phyloP scores from a whole-genome alignment of 2,888 invertebrate species.

The Apodemia hepburni region DNA sequence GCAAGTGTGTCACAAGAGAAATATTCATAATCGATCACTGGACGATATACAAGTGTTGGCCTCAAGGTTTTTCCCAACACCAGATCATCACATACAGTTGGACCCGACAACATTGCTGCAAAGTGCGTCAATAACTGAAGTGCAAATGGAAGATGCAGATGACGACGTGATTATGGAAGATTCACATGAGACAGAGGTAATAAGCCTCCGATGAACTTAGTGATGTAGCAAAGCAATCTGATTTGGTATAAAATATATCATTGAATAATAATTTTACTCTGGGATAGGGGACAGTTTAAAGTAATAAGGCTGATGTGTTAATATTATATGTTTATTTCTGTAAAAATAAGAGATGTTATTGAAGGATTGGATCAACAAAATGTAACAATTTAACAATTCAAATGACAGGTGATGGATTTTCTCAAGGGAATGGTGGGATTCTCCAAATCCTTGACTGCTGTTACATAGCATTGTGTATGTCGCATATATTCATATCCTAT shows the following conservation, averaged over 20 bases:
- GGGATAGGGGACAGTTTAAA: no score
- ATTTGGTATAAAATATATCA: background rate
- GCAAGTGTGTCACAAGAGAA: constrained; percentile 88
- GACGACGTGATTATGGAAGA: constrained; percentile 64
- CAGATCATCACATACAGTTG: constrained; percentile 88
- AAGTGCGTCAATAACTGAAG: constrained; percentile 89
- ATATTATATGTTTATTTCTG: no score
- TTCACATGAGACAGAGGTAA: constrained; percentile 70
- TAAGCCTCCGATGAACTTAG: constrained; percentile 32
- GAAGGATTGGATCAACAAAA: no score
- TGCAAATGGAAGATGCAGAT: constrained; percentile 89
- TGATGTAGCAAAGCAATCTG: background rate
- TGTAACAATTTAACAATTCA: no score
- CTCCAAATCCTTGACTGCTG: background rate
- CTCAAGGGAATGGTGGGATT: background rate
- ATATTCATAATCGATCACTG: constrained; percentile 90
- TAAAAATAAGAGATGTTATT: no score
- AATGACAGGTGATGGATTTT: background rate
- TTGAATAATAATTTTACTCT: no score
- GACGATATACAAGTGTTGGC: constrained; percentile 88
- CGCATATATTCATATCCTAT: background rate
- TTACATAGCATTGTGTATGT: background rate
- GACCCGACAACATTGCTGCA: constrained; percentile 92
- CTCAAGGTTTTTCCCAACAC: constrained; percentile 88
- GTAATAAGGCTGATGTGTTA: no score